Conservation (phyloP, 1,140 invertebrate genomes). For the Musca vetustissima region DNA sequence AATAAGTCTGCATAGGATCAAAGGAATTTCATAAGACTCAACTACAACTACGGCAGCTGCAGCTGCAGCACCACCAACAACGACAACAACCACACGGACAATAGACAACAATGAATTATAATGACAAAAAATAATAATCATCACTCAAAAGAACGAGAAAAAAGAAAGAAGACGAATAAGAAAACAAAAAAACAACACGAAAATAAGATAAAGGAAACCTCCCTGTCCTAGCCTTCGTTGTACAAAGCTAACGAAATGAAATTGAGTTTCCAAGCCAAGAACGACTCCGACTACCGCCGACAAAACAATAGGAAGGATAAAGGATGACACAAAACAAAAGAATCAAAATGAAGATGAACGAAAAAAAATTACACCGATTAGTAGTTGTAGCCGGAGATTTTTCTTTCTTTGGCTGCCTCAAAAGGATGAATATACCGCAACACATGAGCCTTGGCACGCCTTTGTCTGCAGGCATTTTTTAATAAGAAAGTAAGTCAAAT, state of each 20-base stretch:
- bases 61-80: slow-evolving; percentile 24
- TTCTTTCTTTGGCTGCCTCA: too few species aligned
- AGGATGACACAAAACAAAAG: neutral
- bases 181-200: neutral
- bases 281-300: too few species aligned
- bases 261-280: too few species aligned
- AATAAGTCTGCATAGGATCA: slow-evolving; percentile 52
- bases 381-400: too few species aligned
- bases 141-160: neutral
- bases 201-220: neutral
- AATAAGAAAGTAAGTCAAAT: too few species aligned
- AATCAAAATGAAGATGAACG: too few species aligned
- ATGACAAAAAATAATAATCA: slow-evolving; percentile 17
- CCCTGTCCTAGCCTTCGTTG: too few species aligned
- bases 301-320: neutral
- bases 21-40: slow-evolving; percentile 48
- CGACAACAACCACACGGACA: slow-evolving; percentile 32
- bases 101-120: slow-evolving; percentile 19
- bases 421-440: too few species aligned
- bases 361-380: too few species aligned
- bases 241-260: too few species aligned
- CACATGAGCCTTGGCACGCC: too few species aligned
- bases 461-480: too few species aligned
- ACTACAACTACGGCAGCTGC: slow-evolving; percentile 37
- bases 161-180: neutral